Percentiles rank a stretch among this genome's conserved stretches.
These are phyloP conservation scores for Odocoileus hemionus DNA, from an alignment of 2,113 vertebrate genomes.

Conservation along the genomic window DNA sequence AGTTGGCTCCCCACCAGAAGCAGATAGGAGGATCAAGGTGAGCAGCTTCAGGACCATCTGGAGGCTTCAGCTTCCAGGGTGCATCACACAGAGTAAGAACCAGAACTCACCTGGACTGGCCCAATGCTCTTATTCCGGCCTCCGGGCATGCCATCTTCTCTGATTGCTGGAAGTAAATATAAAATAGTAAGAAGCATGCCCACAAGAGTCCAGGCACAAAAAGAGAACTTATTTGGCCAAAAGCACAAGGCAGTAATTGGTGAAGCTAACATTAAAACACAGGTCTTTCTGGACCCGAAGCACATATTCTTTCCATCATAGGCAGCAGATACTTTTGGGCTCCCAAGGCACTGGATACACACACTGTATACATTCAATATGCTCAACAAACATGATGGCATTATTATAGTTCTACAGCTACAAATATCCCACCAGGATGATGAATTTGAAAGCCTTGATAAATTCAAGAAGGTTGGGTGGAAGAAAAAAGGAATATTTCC, in stretches of 20 bases:
- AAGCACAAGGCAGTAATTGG: neutral
- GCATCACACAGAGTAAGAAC: neutral
- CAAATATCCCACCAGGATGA: neutral
- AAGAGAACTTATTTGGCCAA: slow-evolving; percentile 2
- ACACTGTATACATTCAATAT: neutral
- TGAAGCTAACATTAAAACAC: slow-evolving; percentile 19
- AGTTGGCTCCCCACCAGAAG: neutral
- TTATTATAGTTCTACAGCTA: neutral
- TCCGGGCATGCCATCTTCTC: slow-evolving; percentile 99
- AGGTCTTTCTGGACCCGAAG: neutral
- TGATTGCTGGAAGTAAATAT: slow-evolving; percentile 88
- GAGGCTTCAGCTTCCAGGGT: neutral
- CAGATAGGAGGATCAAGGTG: neutral
- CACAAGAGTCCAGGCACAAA: neutral
- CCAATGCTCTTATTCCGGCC: slow-evolving; percentile 99
- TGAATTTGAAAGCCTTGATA: neutral
- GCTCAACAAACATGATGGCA: neutral
- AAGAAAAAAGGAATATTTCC: neutral
- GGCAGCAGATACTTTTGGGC: neutral
- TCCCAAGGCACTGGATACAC: neutral
- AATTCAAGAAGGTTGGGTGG: neutral
- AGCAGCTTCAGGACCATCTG: neutral
- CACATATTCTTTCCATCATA: neutral
- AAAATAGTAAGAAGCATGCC: slow-evolving; percentile 50
- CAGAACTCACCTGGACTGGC: slow-evolving; percentile 92